Evolutionary conservation across 2,888 invertebrate genomes (phyloP).

Genomic region (Epicampocera succincta): DNA sequence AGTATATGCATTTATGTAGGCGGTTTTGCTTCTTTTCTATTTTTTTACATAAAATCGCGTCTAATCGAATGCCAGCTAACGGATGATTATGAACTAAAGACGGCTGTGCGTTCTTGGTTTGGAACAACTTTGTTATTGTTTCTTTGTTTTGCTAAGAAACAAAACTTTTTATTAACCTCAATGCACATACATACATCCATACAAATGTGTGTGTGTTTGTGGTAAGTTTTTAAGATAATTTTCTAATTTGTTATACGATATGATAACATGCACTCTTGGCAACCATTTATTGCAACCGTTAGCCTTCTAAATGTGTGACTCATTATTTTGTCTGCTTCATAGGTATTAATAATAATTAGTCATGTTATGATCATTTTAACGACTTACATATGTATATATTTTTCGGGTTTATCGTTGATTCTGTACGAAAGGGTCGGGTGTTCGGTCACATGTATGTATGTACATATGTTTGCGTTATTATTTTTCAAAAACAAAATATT

Average conservation of each 20-base stretch:
- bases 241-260: constrained; percentile 2
- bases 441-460: neutral
- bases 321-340: constrained; percentile 35
- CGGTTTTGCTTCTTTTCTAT: constrained; percentile 20
- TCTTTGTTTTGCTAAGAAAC: neutral
- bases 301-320: constrained; percentile 24
- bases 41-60: constrained; percentile 7
- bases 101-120: constrained; percentile 43
- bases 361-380: constrained; percentile 12
- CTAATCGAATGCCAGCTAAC: constrained; percentile 27
- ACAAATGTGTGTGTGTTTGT: neutral
- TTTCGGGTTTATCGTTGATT: constrained; percentile 16
- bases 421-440: too few species aligned
- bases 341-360: neutral
- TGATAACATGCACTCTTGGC: constrained; percentile 1
- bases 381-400: too few species aligned
- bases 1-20: constrained; percentile 1
- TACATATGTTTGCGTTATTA: too few species aligned
- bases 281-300: constrained; percentile 17
- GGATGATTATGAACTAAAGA: constrained; percentile 45
- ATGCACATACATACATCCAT: neutral
- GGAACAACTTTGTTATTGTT: neutral
- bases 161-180: constrained; percentile 2
- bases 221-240: constrained; percentile 6
- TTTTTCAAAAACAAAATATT: too few species aligned